Evolutionary conservation across 2,888 invertebrate genomes (phyloP).

Genomic region (Calameuta filiformis): DNA sequence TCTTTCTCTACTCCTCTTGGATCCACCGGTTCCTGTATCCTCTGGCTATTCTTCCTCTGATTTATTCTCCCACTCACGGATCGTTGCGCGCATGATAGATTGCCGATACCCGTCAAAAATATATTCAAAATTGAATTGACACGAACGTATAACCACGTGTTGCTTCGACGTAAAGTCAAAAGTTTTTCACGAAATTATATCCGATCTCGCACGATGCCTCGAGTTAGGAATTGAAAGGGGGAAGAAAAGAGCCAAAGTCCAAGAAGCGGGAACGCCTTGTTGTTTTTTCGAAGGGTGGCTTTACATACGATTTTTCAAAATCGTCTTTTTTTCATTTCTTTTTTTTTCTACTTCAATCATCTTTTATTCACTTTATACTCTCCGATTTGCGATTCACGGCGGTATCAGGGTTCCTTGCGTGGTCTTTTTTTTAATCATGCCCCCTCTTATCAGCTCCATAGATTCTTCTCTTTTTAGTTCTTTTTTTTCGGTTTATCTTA

Average conservation of each 20-base stretch:
- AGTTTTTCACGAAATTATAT: not conserved
- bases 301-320: not conserved
- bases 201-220: not conserved
- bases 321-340: not conserved
- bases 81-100: not conserved
- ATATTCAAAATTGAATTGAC: not conserved
- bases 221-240: not conserved
- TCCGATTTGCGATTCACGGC: slow-evolving; percentile 36
- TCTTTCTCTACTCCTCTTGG: not conserved
- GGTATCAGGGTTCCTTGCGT: slow-evolving; percentile 8
- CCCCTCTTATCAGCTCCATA: not conserved
- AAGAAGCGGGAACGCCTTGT: not conserved
- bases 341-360: slow-evolving; percentile 41
- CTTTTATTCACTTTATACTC: slow-evolving; percentile 49
- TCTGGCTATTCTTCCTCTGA: not conserved
- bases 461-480: not conserved
- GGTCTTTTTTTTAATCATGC: not conserved
- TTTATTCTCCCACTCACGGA: not conserved
- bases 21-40: not conserved
- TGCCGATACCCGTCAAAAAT: not conserved
- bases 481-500: not conserved
- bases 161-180: not conserved
- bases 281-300: not conserved
- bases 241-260: not conserved
- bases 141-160: too few relatives aligned